These are phyloP conservation scores for Endomychus coccineus DNA, from an alignment of 2,888 invertebrate species.

Conservation along the genomic window DNA sequence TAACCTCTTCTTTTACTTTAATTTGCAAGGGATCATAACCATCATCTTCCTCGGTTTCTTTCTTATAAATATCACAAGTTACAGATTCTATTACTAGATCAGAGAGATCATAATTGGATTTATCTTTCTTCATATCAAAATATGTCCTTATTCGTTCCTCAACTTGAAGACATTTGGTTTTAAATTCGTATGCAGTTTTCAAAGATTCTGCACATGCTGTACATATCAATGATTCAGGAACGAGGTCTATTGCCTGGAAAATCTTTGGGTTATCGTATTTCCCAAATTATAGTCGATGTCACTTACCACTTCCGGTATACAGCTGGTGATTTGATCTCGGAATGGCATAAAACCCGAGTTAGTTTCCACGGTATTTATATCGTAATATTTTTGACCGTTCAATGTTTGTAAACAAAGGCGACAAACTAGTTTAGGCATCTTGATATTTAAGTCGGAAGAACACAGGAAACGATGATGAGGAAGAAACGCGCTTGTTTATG, in stretches of 20 bases:
- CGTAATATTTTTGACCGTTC: constrained; percentile 31
- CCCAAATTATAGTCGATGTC: not conserved
- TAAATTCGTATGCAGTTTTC: constrained; percentile 20
- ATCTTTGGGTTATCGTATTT: not conserved
- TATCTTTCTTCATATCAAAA: no score
- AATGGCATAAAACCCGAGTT: constrained; percentile 35
- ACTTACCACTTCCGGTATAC: constrained; percentile 34
- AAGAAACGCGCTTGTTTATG: no score
- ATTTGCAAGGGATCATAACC: no score
- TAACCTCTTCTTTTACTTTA: no score
- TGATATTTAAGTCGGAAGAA: no score
- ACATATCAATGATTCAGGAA: constrained; percentile 20
- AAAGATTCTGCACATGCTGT: constrained; percentile 16
- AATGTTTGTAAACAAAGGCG: constrained; percentile 30
- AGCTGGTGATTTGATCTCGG: constrained; percentile 32
- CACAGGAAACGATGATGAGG: no score
- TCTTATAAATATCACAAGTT: not conserved
- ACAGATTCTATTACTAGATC: not conserved
- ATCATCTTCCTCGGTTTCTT: not conserved
- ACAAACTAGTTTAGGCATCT: no score
- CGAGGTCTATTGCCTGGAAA: constrained; percentile 18
- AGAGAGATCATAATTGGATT: no score
- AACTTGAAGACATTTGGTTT: constrained; percentile 26
- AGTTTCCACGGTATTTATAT: constrained; percentile 32
- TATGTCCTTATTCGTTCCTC: constrained; percentile 31